Conservation (phyloP, 1,140 invertebrate genomes). For the Dendrolimus punctatus region DNA sequence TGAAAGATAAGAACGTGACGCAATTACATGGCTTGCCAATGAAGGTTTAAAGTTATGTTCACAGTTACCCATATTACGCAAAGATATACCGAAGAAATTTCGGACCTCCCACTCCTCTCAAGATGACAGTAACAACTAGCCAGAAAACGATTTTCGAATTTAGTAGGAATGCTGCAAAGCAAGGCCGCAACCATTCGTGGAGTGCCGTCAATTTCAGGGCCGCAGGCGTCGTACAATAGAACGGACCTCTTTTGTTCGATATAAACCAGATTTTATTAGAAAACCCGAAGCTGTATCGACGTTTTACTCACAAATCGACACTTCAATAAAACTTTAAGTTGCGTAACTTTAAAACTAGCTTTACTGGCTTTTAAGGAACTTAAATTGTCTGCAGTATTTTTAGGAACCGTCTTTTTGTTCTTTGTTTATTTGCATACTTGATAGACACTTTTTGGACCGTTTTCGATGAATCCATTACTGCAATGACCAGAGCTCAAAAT, state of each 20-base stretch:
- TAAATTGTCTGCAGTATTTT: too few species aligned
- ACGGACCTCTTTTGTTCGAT: conserved; percentile 32
- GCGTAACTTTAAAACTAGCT: background rate
- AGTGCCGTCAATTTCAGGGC: conserved; percentile 10
- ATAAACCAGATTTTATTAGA: conserved; percentile 43
- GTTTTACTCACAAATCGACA: conserved; percentile 11
- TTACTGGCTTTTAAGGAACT: background rate
- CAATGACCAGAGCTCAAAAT: too few species aligned
- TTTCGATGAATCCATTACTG: too few species aligned
- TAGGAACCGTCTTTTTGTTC: too few species aligned
- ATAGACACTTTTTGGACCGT: too few species aligned
- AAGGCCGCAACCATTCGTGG: conserved; percentile 29
- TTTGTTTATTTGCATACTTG: too few species aligned
- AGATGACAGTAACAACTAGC: background rate
- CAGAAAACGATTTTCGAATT: conserved; percentile 8
- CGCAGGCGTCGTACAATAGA: conserved; percentile 27
- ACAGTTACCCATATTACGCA: too few species aligned
- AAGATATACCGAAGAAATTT: too few species aligned
- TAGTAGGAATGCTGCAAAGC: conserved; percentile 11
- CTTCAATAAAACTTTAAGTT: conserved; percentile 1
- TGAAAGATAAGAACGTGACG: too few species aligned
- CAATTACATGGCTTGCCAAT: too few species aligned
- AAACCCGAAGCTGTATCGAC: conserved; percentile 20
- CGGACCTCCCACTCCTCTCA: too few species aligned
- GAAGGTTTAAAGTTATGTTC: too few species aligned